Evolutionary conservation across 2,888 invertebrate species (phyloP), one percentile per base, ranked within the genome.

Genomic region (Gasteruption jaculator): DNA sequence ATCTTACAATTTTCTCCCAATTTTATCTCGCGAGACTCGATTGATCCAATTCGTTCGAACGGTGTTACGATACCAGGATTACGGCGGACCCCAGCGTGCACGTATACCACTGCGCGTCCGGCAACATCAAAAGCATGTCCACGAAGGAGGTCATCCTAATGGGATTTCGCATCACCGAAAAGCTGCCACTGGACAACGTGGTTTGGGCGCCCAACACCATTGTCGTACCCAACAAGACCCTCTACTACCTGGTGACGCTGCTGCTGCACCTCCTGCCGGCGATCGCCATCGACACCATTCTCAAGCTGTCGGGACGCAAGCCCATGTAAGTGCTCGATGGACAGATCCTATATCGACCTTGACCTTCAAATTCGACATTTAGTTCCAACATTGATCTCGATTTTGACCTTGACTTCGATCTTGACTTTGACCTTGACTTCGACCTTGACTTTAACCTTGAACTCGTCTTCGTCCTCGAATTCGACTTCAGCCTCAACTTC

Each of bases 21-120:
- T 32, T 24, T 12, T 19, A 12, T 41, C 21, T 1, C 2, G 29
- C 8, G 11, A 36, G 29, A 27, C 10, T 27, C n/a, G 5, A 25
- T 27, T 24, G 27, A n/a, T 33, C n/a, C 11, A 35, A 18, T 27
- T 19, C 12, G 14, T 43, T n/a, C 6, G 26, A 22, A 31, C 27
- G 8, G n/a, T n/a, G 32, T 30, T 21, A 16, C 11, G 21, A 18
- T n/a, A 24, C 3, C 38, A 70, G 69, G 16, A 43, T 68, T 22
- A 60, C 60, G 1, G 40, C 42, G 19, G 59, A 69, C 46, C 58
- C 64, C 1, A 53, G 37, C 2, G 31, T 85, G 1, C 72, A 79
- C 0, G 82, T 95, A 4, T 88, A 90, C 72, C 92, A 96, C 68
- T 85, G 86, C 59, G 84, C 90, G 7, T 82, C 89, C 0, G 81